Evolutionary conservation across 2,888 invertebrate species (phyloP), one percentile per base, ranked within the genome.

Genomic region (Stenodera caucasica): DNA sequence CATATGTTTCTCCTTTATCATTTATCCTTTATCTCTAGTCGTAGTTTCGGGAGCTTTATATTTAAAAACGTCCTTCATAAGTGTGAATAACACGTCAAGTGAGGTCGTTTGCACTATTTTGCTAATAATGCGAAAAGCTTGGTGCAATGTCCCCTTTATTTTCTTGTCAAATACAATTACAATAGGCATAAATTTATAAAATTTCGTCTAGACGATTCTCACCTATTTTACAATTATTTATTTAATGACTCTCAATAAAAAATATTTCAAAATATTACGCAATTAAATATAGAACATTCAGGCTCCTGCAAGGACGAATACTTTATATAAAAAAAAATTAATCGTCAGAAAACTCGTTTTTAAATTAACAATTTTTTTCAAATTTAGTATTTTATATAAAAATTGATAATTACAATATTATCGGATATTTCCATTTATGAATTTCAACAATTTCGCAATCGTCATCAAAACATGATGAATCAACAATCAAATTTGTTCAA

Each of bases 91-190:
- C 57, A 60, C 60, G 18, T 32, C 9, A 33, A 11, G 57, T 15
- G 60, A 60, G 60, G 60, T 60, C 60, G 52, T 57, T 60, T 60
- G 57, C 56, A 60, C 51, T 49, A 53, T 60, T 52, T 18, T 18
- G 8, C 35, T 26, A 49, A 9, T 32, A 49, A 50, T 32, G 35
- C 45, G 30, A 45, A 55, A 50, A 35, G 57, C 54, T 54, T 49
- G 54, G 23, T 60, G 56, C 56, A 56, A 52, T 40, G 51, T 45
- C 58, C 9, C 49, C 53, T 18, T 45, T 45, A 21, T 32, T 32
- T 32, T 32, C 9, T 6, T 30, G 15, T 40, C 11, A 40, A 3
- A 21, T 15, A 1, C 11, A 45, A 21, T 12, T 18, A 18, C 2
- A 45, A 21, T 21, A 45, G 21, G 21, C 11, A 11, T 45, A 12